Percentiles rank a stretch among this genome's conserved stretches.
Conservation (phyloP, 1,140 invertebrate species). For the Drosophila tsacasi region DNA sequence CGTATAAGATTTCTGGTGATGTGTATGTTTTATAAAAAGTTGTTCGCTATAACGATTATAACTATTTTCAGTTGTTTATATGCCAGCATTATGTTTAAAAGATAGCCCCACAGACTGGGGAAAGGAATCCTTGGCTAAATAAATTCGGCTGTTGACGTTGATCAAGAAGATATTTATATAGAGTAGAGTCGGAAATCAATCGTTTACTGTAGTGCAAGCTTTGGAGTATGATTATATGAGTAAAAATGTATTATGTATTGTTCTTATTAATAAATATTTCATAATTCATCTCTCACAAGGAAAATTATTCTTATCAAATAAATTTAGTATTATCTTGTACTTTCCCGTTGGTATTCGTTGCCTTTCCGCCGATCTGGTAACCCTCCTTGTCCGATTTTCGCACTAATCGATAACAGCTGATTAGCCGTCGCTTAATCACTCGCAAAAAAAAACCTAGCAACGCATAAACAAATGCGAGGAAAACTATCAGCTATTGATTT, state of each 20-base stretch:
- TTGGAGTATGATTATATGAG: no score
- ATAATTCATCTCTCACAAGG: not conserved
- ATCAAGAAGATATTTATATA: no score
- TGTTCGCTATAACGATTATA: no score
- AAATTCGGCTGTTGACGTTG: no score
- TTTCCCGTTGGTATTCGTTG: not conserved
- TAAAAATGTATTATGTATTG: not conserved
- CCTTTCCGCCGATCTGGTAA: not conserved
- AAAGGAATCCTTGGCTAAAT: no score
- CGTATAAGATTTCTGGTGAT: no score
- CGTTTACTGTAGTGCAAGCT: no score
- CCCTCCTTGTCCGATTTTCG: conserved; percentile 1
- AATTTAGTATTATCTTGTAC: not conserved
- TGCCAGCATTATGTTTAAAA: no score
- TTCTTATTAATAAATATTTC: not conserved
- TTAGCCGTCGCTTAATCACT: conserved; percentile 20
- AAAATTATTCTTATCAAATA: not conserved
- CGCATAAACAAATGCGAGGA: conserved; percentile 76
- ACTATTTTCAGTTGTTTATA: no score
- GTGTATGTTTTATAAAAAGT: no score
- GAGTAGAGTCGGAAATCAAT: no score
- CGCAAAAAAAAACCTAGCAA: conserved; percentile 62
- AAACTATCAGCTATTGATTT: conserved; percentile 49
- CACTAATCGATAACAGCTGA: conserved; percentile 30
- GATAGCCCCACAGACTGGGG: no score